These are phyloP conservation scores for Galerucella calmariensis DNA, from an alignment of 2,888 invertebrate genomes.

Conservation along the genomic window DNA sequence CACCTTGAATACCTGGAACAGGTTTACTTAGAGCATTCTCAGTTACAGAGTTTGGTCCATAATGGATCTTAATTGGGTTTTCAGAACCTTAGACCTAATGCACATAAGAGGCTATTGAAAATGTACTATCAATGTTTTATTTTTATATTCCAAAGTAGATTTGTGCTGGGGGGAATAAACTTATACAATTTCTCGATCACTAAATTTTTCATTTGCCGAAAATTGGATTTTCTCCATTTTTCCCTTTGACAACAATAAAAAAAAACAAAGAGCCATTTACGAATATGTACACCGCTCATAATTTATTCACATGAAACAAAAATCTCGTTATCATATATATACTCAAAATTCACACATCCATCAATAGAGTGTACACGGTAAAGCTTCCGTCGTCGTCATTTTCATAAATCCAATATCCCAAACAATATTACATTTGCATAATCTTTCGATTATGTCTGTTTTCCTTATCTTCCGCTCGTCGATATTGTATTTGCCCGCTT, in stretches of 20 bases:
- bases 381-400: conserved; percentile 59
- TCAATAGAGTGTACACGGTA: conserved; percentile 55
- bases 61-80: too few species aligned
- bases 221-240: conserved; percentile 2
- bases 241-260: conserved; percentile 8
- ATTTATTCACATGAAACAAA: conserved; percentile 38
- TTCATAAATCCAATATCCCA: conserved; percentile 65
- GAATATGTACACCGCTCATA: conserved; percentile 4
- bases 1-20: too few species aligned
- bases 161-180: too few species aligned
- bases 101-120: too few species aligned
- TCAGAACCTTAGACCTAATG: too few species aligned
- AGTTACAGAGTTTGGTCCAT: too few species aligned
- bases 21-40: too few species aligned
- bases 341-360: conserved; percentile 53
- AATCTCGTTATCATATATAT: conserved; percentile 50
- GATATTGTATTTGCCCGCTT: conserved; percentile 42
- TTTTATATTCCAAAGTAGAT: too few species aligned
- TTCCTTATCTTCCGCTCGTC: conserved; percentile 43
- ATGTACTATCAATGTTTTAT: too few species aligned
- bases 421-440: conserved; percentile 66
- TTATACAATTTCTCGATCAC: too few species aligned
- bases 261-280: neutral
- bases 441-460: conserved; percentile 62
- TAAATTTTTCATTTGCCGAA: neutral